These are phyloP conservation scores for Sebastes miniatus DNA, from an alignment of 2,797 vertebrate genomes.

Conservation along the genomic window DNA sequence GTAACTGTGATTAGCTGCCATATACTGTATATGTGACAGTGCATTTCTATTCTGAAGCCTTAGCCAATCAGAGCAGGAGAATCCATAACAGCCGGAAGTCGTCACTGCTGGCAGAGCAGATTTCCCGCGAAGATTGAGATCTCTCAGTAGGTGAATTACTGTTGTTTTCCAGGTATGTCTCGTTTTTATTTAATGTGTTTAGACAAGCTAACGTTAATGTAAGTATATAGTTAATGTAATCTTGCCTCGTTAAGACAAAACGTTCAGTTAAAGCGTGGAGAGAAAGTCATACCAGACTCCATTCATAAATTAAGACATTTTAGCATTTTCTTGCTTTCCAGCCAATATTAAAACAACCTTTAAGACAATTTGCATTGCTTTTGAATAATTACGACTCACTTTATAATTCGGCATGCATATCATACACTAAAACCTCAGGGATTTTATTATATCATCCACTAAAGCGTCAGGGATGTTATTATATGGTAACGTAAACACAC, in stretches of 20 bases:
- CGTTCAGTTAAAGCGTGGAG: background rate
- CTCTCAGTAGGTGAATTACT: accelerated
- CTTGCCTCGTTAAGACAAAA: background rate
- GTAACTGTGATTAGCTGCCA: background rate
- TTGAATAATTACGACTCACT: accelerated
- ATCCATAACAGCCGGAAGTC: constrained; percentile 56
- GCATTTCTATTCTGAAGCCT: background rate
- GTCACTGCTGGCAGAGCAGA: constrained; percentile 10
- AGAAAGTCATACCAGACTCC: background rate
- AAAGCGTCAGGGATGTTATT: accelerated
- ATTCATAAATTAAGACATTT: background rate
- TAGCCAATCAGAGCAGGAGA: constrained; percentile 59
- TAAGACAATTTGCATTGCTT: accelerated
- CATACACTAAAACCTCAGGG: background rate
- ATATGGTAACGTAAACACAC: background rate
- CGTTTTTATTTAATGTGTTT: accelerated
- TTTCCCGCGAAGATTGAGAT: constrained; percentile 63
- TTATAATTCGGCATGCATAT: constrained; percentile 11
- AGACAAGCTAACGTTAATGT: accelerated
- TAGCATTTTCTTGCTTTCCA: accelerated
- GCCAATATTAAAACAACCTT: accelerated
- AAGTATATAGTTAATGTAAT: accelerated
- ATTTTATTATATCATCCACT: background rate
- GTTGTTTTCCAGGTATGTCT: background rate
- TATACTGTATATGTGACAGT: background rate